Evolutionary conservation across 2,888 invertebrate genomes (phyloP), one percentile per base, ranked within the genome.

Genomic region (Cremastinae sp.): DNA sequence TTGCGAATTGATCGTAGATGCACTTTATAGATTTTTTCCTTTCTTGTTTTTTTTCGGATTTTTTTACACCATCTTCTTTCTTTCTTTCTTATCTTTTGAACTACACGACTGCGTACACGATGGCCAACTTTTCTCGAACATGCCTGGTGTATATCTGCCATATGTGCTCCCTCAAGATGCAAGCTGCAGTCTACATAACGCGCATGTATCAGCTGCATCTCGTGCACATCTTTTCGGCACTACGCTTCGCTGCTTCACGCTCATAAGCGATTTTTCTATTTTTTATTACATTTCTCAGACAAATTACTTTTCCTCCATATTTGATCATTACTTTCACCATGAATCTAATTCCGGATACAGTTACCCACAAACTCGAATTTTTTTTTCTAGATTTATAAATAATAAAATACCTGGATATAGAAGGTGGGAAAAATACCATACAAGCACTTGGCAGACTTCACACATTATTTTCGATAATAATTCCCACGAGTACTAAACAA

Each of bases 191-290:
- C 45, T 34, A 53, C 36, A 64, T 41, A 45, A 65, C 59, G 38
- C n/a, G n/a, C n/a, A 53, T 70, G 74, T 70, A 75, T 75, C 75
- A 70, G 75, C 75, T 75, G 75, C 70, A 70, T 59, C 64, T 45
- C 59, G 61, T 47, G 34, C 41, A 43, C 20, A 51, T 49, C 65
- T 75, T 65, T 65, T 64, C 69, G 58, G 58, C 41, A 58, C 54
- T 65, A 51, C 62, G 43, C 64, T 38, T 12, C 41, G 34, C 62
- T 41, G 65, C 59, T 59, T 47, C 65, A 65, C 65, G 64, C 68
- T 38, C 8, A n/a, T n/a, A n/a, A n/a, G n/a, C n/a, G n/a, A n/a
- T n/a, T n/a, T n/a, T 54, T 38, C 3, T 34, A 28, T 36, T 65
- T 53, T 65, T 41, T 43, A n/a, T n/a, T n/a, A n/a, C n/a, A n/a